Percentiles rank a stretch among this genome's conserved stretches.
Evolutionary conservation across 2,888 invertebrate species (phyloP).

Genomic region (Adelphocoris suturalis): DNA sequence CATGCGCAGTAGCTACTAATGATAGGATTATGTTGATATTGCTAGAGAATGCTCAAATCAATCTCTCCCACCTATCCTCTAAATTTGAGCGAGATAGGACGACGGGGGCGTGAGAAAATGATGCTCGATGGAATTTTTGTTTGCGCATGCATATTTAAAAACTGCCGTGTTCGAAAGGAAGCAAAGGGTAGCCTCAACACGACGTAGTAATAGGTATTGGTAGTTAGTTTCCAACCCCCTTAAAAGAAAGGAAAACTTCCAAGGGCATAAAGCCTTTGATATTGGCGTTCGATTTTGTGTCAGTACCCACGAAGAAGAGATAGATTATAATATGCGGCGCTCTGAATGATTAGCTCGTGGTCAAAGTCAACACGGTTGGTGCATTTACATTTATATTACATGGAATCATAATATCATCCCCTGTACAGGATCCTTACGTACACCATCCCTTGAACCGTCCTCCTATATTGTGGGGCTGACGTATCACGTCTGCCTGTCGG

Average conservation of each 20-base stretch:
- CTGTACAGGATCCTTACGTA: not conserved
- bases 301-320: slow-evolving; percentile 18
- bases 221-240: no score
- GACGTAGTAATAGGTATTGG: no score
- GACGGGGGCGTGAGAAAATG: no score
- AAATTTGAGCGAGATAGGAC: no score
- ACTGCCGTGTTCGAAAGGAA: no score
- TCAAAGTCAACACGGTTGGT: slow-evolving; percentile 64
- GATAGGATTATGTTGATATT: no score
- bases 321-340: slow-evolving; percentile 56
- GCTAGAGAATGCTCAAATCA: no score
- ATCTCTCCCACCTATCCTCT: no score
- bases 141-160: no score
- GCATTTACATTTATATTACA: slow-evolving; percentile 69
- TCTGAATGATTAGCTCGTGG: slow-evolving; percentile 65
- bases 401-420: slow-evolving; percentile 43
- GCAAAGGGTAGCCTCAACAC: no score
- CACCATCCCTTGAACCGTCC: not conserved
- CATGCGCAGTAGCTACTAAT: no score
- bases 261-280: not conserved
- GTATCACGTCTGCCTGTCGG: slow-evolving; percentile 51
- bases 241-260: not conserved
- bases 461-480: slow-evolving; percentile 36
- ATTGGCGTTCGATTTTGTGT: slow-evolving; percentile 59
- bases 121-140: no score